Base-by-base conservation (phyloP, 2,888 invertebrate genomes). In the Drosophila pseudotalamancana region DNA sequence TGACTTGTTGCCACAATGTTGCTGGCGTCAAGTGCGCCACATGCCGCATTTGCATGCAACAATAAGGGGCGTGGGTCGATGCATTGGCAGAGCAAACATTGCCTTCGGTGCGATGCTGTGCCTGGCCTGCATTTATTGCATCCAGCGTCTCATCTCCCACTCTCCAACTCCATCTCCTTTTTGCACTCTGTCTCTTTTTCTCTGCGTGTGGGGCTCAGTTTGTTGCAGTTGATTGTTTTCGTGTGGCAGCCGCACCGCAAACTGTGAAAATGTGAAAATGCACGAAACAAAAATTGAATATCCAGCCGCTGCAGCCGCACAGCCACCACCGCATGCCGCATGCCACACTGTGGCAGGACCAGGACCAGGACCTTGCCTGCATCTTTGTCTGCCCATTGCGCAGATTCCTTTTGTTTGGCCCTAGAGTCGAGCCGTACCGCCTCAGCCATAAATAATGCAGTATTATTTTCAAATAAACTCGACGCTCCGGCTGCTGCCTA, bases 401-500 rank as follows among this genome's bases (percentile, higher is more conserved):
- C 39, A 62, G 59, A 59, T 70, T 62, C 63, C 53, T 65, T 70
- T 75, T 72, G 69, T 60, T 51, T 45, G 56, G 46, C 34, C 19
- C 42, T 31, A 23, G 53, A 56, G 65, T 62, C 54, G 75, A 61
- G 63, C 55, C 65, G 61, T n/a, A 60, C 57, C 64, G 76, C 73
- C 61, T 65, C 65, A 50, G 68, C 75, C 81, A 88, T 87, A 87
- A 88, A 87, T 87, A 84, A 84, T 75, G 77, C 70, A 69, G 83
- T 84, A 81, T 86, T 86, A 83, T 88, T 87, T 88, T 83, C 83
- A 82, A 85, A 87, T 84, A 87, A 88, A 87, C 87, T 81, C 76
- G 43, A 65, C 59, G 66, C 62, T 59, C 62, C 53, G 56, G 75
- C 42, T 43, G 75, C 63, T 75, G 77, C 79, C 69, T 73, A 39